Evolutionary conservation across 2,797 vertebrate species (phyloP), one percentile per base, ranked within the genome.

Genomic region (Labeo calbasu): DNA sequence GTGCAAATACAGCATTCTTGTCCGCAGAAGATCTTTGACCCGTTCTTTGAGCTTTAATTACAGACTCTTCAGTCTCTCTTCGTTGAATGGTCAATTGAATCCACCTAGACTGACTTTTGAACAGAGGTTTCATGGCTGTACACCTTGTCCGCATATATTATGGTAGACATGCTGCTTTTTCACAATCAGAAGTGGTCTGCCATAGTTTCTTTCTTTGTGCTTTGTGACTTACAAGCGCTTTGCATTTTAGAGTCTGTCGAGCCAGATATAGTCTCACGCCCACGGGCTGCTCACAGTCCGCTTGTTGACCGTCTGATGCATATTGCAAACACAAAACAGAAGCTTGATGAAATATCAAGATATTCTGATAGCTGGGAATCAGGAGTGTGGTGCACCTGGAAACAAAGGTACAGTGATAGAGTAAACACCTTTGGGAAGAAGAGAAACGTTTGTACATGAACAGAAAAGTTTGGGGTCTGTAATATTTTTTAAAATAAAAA

Each of bases 191-290:
- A 23, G 10, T 51, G 9, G 28, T 14, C n/a, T 50, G 4, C 36
- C 13, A 46, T 63, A 21, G 28, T 40, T 65, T 76, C 71, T 63
- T 63, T 63, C 76, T 79, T 32, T 83, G 59, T 76, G 21, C n/a
- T 43, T 59, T 75, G 59, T 68, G 77, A 7, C 46, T 23, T 76
- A 36, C 10, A 1, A 51, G 10, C 9, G 3, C 21, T 61, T 65
- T 21, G 36, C n/a, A 48, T 11, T 7, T 59, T 17, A 69, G 69
- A 48, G 69, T 73, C 69, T 73, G 12, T 73, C 25, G 17, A 23
- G 23, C 46, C 28, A n/a, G 25, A 73, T 63, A 43, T 40, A 57
- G 79, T 71, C 79, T 81, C n/a, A 48, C 6, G 25, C 23, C 78
- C 23, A 46, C 10, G 0, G 48, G 19, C 21, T 12, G 2, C 36